Percentiles rank a stretch among this genome's conserved stretches.
phyloP scores from a whole-genome alignment of 2,113 vertebrate species.

The Sinocyclocheilus grahami region DNA sequence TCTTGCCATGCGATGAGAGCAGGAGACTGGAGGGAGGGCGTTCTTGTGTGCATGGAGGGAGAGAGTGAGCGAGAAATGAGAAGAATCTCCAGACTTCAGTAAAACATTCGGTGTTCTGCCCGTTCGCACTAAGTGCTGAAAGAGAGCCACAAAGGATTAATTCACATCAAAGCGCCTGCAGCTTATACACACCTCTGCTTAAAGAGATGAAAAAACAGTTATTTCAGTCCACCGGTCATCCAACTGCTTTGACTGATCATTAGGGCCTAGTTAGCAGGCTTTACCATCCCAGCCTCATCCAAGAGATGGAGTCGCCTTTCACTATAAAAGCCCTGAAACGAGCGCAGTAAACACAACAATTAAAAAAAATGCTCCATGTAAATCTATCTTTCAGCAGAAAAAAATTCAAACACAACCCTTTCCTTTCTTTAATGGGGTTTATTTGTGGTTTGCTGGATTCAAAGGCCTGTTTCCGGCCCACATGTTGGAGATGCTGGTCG shows the following conservation, averaged over 20 bases:
- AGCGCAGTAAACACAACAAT: slow-evolving; percentile 43
- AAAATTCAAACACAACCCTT: slow-evolving; percentile 44
- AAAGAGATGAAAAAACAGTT: slow-evolving; percentile 37
- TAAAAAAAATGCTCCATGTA: slow-evolving; percentile 46
- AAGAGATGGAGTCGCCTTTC: slow-evolving; percentile 45
- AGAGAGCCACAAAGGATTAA: slow-evolving; percentile 38
- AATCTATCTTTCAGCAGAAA: slow-evolving; percentile 47
- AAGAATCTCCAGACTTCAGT: slow-evolving; percentile 41
- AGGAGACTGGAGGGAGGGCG: slow-evolving; percentile 37
- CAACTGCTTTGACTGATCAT: slow-evolving; percentile 40
- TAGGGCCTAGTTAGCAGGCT: slow-evolving; percentile 45
- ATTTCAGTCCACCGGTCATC: slow-evolving; percentile 41
- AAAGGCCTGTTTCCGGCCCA: slow-evolving; percentile 59
- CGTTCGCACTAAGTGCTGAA: slow-evolving; percentile 17
- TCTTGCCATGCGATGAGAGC: slow-evolving; percentile 50
- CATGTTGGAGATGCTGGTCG: slow-evolving; percentile 43
- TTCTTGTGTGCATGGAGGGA: no score
- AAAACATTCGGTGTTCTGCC: slow-evolving; percentile 19
- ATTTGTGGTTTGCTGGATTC: slow-evolving; percentile 60
- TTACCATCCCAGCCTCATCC: slow-evolving; percentile 42
- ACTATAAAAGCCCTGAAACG: slow-evolving; percentile 44
- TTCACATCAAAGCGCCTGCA: slow-evolving; percentile 28
- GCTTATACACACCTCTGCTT: slow-evolving; percentile 27
- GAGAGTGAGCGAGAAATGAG: slow-evolving; percentile 29
- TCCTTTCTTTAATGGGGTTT: slow-evolving; percentile 55